phyloP scores from a whole-genome alignment of 2,888 invertebrate species.

The Clunio marinus region DNA sequence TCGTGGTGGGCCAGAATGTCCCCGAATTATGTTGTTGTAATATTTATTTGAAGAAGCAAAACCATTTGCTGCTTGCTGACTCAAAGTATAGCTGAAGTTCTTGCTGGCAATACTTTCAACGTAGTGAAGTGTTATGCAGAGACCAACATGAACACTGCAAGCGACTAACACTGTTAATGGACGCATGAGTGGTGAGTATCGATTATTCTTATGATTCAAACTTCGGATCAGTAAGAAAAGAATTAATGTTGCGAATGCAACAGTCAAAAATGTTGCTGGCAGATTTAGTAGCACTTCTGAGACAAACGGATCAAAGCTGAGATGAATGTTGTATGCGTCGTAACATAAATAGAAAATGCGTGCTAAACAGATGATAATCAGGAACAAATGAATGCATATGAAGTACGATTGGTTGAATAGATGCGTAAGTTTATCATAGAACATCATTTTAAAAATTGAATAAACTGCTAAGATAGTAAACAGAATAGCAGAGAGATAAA shows the following conservation, averaged over 20 bases:
- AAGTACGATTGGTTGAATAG: constrained; percentile 85
- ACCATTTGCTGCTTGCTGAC: constrained; percentile 42
- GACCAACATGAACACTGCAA: constrained; percentile 70
- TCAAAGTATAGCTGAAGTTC: constrained; percentile 28
- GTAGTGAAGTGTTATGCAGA: constrained; percentile 79
- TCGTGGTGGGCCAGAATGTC: constrained; percentile 49
- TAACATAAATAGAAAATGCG: constrained; percentile 84
- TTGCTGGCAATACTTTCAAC: constrained; percentile 56
- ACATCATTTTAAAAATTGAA: constrained; percentile 79
- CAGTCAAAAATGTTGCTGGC: constrained; percentile 80
- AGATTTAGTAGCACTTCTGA: constrained; percentile 79
- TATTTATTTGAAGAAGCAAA: constrained; percentile 39
- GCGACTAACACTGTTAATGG: constrained; percentile 74
- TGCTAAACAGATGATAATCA: constrained; percentile 76
- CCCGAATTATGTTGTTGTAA: constrained; percentile 43
- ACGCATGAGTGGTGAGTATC: constrained; percentile 66
- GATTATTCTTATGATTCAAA: constrained; percentile 67
- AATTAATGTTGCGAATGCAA: constrained; percentile 85
- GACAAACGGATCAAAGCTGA: constrained; percentile 70
- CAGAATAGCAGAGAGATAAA: constrained; percentile 79
- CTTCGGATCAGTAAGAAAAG: constrained; percentile 79
- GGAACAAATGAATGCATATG: constrained; percentile 74
- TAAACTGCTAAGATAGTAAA: constrained; percentile 80
- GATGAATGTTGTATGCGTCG: constrained; percentile 86
- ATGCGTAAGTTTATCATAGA: constrained; percentile 81